These are phyloP conservation scores for Lerista edwardsae DNA, from an alignment of 2,797 vertebrate genomes.

Conservation along the genomic window DNA sequence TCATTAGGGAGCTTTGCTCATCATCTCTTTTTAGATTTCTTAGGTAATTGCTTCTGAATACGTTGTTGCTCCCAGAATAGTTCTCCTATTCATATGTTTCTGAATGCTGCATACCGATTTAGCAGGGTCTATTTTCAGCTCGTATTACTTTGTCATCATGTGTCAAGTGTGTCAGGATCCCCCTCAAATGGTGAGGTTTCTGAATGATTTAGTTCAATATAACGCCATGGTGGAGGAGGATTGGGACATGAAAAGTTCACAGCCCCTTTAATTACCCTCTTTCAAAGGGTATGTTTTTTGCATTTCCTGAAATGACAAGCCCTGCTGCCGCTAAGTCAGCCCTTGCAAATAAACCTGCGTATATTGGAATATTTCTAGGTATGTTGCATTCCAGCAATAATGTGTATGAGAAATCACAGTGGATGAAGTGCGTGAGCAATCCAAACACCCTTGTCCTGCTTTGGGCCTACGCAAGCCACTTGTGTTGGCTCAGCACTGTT, in stretches of 20 bases:
- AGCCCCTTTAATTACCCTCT: neutral
- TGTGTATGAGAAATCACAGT: neutral
- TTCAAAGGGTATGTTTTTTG: neutral
- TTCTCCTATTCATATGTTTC: constrained; percentile 15
- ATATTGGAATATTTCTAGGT: neutral
- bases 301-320: neutral
- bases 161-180: constrained; percentile 4
- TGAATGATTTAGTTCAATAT: constrained; percentile 36
- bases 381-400: constrained; percentile 6
- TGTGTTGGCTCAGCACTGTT: too few relatives aligned
- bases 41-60: constrained; percentile 15
- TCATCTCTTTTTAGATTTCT: neutral
- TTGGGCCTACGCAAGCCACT: too few relatives aligned
- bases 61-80: neutral
- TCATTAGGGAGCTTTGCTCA: neutral
- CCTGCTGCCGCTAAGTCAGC: neutral
- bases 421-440: neutral
- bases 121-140: constrained; percentile 17
- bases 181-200: neutral
- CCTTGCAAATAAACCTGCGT: rapidly evolving
- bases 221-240: neutral
- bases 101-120: constrained; percentile 2
- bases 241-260: constrained; percentile 2
- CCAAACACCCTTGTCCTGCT: too few relatives aligned
- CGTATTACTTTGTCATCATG: constrained; percentile 23